Base-by-base conservation (phyloP, 2,888 invertebrate species). In the Malthinus seriepunctatus region DNA sequence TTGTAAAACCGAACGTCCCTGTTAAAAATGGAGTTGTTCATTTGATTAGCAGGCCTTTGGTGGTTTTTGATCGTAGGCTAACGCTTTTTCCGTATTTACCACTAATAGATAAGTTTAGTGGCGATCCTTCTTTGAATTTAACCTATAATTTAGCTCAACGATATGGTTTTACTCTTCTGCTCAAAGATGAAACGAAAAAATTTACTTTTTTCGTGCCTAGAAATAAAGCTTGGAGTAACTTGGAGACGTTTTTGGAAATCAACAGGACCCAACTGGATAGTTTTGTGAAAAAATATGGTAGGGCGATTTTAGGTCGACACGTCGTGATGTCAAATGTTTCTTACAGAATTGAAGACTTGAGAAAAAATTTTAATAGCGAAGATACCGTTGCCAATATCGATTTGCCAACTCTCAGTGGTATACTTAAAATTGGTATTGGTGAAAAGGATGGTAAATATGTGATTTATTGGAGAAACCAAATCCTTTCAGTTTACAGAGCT, bases 1-100 rank as follows among this genome's bases (percentile, higher is more conserved):
- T 95, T 56, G 86, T 94, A 5, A 85, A 88, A 71, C 89, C 89
- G 9, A 94, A 95, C 77, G 94, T 95, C 63, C 95, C 95, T 0
- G 92, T 95, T 12, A 86, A 86, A 71, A 95, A 95, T 72, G 95
- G 96, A 12, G 95, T 96, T 0, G 88, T 95, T 0, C 96, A 96
- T 78, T 84, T 96, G 60, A 95, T 96, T 63, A 90, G 92, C 68
- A 84, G 91, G 64, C 95, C 95, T 0, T 81, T 95, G 15, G 92
- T 93, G 86, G 88, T 94, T 56, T 90, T 92, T 57, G 91, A 93
- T 69, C 89, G 89, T 4, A 88, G 89, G 4, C 87, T 94, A 62
- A 86, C 87, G 66, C 89, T 93, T 73, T 93, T 94, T 59, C 94
- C 95, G 1, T 92, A 90, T 69, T 87, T 91, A 12, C 91, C 91